Evolutionary conservation across 1,140 invertebrate species (phyloP), one percentile per base, ranked within the genome.

Genomic region (Drosophila repletoides): DNA sequence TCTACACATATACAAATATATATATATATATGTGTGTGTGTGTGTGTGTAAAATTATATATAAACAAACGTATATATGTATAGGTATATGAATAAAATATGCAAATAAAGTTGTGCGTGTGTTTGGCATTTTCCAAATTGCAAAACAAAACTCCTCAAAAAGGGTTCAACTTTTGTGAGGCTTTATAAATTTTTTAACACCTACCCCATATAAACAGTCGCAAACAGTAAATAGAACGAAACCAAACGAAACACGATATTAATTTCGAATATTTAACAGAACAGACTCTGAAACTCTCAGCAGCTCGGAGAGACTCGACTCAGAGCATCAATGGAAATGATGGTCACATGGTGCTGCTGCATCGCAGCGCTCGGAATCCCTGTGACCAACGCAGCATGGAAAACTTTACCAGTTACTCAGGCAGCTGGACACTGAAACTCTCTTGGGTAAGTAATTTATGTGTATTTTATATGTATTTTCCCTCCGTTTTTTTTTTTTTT

Each of bases 21-120:
- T 3, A 17, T 19, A 10, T 10, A 2, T 21, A 10, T 17, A n/a
- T 17, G 9, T 48, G 28, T 48, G 28, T 15, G 10, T n/a, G 7
- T 17, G 4, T 17, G 28, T 48, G 14, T 48, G 7, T 10, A 4
- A 9, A 12, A 4, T 4, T 7, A 36, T n/a, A n/a, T n/a, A 36
- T 15, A 14, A 10, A 19, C 36, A 40, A 19, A 9, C 12, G 43
- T 28, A 28, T 15, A 17, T 31, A n/a, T 29, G 6, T 51, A 5
- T 10, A 19, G 21, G 19, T 52, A 19, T 64, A 58, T 70, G 59
- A 81, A 81, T 76, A 81, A 81, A 81, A 81, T 81, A 81, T 81
- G 76, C 76, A 81, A 81, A 81, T 81, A 81, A 72, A 70, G 31
- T 53, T 63, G 56, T 56, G 58, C 31, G 56, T 69, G 58, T 69